Evolutionary conservation across 2,113 vertebrate species (phyloP).

Genomic region (Nipponia nippon): DNA sequence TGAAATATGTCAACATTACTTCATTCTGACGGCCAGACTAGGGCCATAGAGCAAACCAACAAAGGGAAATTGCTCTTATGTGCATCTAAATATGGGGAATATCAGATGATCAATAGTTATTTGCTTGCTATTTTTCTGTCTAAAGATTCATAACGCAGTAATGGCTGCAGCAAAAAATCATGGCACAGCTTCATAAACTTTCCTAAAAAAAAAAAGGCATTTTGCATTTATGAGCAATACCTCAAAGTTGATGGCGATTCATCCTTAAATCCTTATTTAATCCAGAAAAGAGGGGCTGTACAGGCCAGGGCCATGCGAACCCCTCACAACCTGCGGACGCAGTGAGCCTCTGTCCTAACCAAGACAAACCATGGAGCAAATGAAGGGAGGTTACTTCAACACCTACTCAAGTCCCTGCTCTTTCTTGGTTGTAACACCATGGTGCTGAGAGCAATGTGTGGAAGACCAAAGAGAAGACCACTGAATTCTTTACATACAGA

Average conservation of each 20-base stretch:
- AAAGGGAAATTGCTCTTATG: neutral
- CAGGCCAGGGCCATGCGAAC: neutral
- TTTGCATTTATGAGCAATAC: neutral
- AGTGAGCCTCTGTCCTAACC: neutral
- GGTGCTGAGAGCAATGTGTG: neutral
- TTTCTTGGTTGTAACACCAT: neutral
- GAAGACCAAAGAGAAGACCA: neutral
- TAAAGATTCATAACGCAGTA: neutral
- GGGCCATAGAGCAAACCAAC: neutral
- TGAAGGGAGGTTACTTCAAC: neutral
- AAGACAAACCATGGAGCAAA: neutral
- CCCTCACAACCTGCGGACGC: neutral
- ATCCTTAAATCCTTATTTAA: neutral
- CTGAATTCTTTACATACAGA: neutral
- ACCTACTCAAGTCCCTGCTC: neutral
- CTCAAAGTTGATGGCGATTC: neutral
- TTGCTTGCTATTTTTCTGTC: neutral
- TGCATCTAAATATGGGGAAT: neutral
- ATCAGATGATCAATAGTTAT: constrained; percentile 16
- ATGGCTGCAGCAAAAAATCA: neutral
- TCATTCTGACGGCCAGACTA: neutral
- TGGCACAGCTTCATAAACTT: neutral
- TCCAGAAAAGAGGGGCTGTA: neutral
- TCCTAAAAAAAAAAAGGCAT: neutral
- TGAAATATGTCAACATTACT: constrained; percentile 4